These are phyloP conservation scores for Drosophila nigrodunni DNA, from an alignment of 1,140 invertebrate species.

Conservation along the genomic window DNA sequence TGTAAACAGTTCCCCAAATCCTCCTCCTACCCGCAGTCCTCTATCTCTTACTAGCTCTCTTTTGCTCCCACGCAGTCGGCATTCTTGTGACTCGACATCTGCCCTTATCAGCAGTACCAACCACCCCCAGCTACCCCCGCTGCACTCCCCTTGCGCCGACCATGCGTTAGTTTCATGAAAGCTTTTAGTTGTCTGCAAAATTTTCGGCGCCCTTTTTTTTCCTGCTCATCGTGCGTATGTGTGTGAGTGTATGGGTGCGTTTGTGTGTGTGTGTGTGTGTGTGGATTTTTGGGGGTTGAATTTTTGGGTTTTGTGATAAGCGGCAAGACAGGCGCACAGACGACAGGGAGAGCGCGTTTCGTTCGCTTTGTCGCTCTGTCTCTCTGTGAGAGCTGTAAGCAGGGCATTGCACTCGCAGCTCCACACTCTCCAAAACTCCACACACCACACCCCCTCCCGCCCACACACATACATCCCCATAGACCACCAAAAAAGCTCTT, in stretches of 20 bases:
- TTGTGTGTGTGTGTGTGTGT: conserved; percentile 44
- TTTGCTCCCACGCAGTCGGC: conserved; percentile 44
- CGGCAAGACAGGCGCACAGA: conserved; percentile 75
- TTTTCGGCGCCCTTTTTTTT: conserved; percentile 70
- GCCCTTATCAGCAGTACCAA: conserved; percentile 67
- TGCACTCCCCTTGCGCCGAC: background rate
- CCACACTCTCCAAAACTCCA: conserved; percentile 25
- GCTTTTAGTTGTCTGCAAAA: conserved; percentile 80
- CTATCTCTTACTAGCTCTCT: background rate
- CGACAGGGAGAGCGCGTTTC: conserved; percentile 37
- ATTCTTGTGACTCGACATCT: conserved; percentile 64
- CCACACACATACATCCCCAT: conserved; percentile 27
- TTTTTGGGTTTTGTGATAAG: conserved; percentile 66
- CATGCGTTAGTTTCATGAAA: conserved; percentile 76
- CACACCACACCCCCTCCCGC: background rate
- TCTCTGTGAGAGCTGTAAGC: conserved; percentile 60
- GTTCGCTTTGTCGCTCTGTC: conserved; percentile 12
- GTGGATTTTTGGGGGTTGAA: conserved; percentile 73
- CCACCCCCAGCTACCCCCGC: conserved; percentile 2
- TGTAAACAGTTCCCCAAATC: conserved; percentile 10
- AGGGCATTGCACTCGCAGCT: conserved; percentile 79
- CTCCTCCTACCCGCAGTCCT: background rate
- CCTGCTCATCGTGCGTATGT: conserved; percentile 25
- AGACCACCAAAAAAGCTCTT: conserved; percentile 65
- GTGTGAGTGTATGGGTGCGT: conserved; percentile 4